These are phyloP conservation scores for Daubentonia madagascariensis DNA, from an alignment of 2,113 vertebrate genomes.

Conservation along the genomic window DNA sequence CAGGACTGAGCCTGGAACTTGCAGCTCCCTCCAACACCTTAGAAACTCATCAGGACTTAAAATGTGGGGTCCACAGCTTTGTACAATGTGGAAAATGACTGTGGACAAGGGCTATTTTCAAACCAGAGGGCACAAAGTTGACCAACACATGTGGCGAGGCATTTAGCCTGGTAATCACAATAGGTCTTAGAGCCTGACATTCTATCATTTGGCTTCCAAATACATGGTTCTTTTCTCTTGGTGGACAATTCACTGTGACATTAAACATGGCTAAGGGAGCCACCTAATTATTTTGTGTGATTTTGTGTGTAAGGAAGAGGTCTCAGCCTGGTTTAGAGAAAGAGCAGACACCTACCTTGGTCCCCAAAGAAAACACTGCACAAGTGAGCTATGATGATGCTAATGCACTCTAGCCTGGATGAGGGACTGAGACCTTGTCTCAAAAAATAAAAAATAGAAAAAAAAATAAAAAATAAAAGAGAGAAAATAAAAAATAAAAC, in stretches of 20 bases:
- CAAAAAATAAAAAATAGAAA: no score
- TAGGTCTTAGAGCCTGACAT: neutral
- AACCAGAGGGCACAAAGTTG: neutral
- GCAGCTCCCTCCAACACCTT: neutral
- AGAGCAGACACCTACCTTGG: neutral
- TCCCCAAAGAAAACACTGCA: neutral
- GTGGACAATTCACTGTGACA: neutral
- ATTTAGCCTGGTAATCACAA: neutral
- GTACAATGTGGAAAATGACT: neutral
- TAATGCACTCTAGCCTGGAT: no score
- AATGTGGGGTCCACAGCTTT: neutral
- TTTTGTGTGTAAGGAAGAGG: accelerated
- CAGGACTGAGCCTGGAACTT: neutral
- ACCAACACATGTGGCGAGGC: neutral
- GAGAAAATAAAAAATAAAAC: neutral
- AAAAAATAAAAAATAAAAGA: no score
- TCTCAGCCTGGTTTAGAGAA: neutral
- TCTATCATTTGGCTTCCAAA: neutral
- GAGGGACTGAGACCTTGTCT: no score
- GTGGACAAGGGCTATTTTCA: neutral
- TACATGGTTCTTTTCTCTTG: neutral
- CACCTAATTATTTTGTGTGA: no score
- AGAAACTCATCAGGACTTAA: neutral
- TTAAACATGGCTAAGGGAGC: neutral
- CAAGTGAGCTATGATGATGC: no score